These are phyloP conservation scores for Dasyurus viverrinus DNA, from an alignment of 2,113 vertebrate species.

Conservation along the genomic window DNA sequence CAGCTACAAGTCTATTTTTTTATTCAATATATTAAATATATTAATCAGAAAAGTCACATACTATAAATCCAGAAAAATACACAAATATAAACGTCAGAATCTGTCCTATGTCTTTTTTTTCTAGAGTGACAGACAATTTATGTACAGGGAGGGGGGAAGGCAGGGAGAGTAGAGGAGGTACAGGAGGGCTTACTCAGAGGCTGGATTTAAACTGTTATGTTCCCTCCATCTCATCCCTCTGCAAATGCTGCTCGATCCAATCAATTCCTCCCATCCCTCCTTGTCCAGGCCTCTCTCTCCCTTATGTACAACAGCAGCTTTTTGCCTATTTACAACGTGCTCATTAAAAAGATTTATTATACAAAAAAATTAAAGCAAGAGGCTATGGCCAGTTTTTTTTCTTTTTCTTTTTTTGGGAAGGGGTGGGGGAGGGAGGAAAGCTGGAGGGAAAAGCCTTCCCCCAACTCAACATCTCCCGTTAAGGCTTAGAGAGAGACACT, in stretches of 20 bases:
- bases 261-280: constrained; percentile 35
- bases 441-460: constrained; percentile 42
- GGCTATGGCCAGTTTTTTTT: constrained; percentile 37
- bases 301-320: constrained; percentile 77
- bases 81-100: constrained; percentile 86
- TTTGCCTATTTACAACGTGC: constrained; percentile 76
- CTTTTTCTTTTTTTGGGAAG: background rate
- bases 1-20: constrained; percentile 77
- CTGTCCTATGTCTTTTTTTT: constrained; percentile 67
- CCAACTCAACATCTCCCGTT: background rate
- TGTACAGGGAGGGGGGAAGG: constrained; percentile 79
- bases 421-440: constrained; percentile 54
- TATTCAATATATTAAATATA: constrained; percentile 79
- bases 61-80: constrained; percentile 83
- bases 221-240: background rate
- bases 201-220: background rate
- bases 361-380: constrained; percentile 68
- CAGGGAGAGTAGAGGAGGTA: constrained; percentile 21
- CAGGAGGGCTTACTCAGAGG: constrained; percentile 37
- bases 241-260: background rate
- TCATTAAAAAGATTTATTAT: constrained; percentile 80
- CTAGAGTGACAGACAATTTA: constrained; percentile 80
- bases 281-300: constrained; percentile 58
- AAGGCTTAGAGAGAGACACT: constrained; percentile 14
- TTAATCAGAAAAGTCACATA: constrained; percentile 80